Evolutionary conservation across 2,797 vertebrate species (phyloP), one percentile per base, ranked within the genome.

Genomic region (Falco biarmicus): DNA sequence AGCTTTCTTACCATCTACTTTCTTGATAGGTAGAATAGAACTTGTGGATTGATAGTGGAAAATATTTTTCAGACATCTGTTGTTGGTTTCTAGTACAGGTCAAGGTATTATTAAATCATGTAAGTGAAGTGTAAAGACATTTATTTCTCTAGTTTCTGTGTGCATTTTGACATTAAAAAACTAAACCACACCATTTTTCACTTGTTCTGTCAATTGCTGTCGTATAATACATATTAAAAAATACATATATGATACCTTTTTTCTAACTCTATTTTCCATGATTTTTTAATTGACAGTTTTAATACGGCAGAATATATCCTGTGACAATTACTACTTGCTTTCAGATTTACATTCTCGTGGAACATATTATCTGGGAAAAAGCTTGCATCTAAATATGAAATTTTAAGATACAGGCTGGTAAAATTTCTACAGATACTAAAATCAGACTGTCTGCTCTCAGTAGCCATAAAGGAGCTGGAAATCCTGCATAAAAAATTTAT

Each of bases 171-270:
- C 29, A 69, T 19, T 56, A 83, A 39, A 76, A 50, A 37, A 54
- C 0, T 1, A n/a, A 84, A 74, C 20, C 6, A 45, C 10, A 37
- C 5, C 5, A 69, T 66, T 86, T 78, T 4, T 8, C 5, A 24
- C 9, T 83, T 75, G 14, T 63, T 71, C 14, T 75, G n/a, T 68
- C 59, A 90, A 57, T 64, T 59, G 4, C 5, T 89, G 15, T 59
- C 15, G 5, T 50, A 34, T 24, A 54, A 75, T 43, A 37, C 6
- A 11, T 64, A 20, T 57, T 11, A 41, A 69, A 56, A 81, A 71
- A 39, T 37, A 20, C 4, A 8, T 14, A 31, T 18, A 57, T 21
- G 5, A 43, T 17, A 54, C 14, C 13, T 26, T 21, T 25, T 1
- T 18, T 17, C 22, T 17, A 47, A 85, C 63, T 21, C 1, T 75